Base-by-base conservation (phyloP, 2,888 invertebrate species). In the Selenia dentaria region DNA sequence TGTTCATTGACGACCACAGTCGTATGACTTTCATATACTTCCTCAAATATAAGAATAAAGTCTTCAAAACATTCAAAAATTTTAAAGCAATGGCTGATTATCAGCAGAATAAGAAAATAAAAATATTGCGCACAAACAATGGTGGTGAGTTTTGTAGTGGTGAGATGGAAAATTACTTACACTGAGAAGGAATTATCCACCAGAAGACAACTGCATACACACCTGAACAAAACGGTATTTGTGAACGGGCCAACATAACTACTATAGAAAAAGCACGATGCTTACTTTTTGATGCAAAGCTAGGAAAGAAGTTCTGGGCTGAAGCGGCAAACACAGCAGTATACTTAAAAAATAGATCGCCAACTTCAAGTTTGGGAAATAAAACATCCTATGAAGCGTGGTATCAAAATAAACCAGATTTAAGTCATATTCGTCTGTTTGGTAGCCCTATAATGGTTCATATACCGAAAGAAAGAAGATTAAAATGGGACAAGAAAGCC, bases 251-350 rank as follows among this genome's bases (percentile, higher is more conserved):
- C 5, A 34, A 34, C 6, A 12, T 24, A n/a, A 25, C 34, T 0
- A 9, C 25, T 1, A 25, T 34, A 4, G 34, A 34, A 14, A 24
- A 25, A 2, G 34, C 34, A n/a, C 12, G 14, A 13, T 24, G 34
- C 11, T 11, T 34, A 9, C n/a, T 34, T 0, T 34, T 9, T 34
- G 34, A 34, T 14, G 34, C 34, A 1, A 8, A 13, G 6, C n/a
- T 34, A 20, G 14, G n/a, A 0, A 34, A 34, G 11, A 2, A n/a
- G 1, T 25, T 34, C 8, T 34, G 34, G 34, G 34, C 14, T 3
- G 34, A 34, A 14, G 34, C 34, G n/a, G 25, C 13, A 1, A 34
- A 34, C 14, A 34, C 24, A 25, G 34, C 34, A 1, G 34, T 25
- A 9, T 34, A 25, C 6, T 6, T 34, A 1, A 24, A 34, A 12